Conservation (phyloP, 2,888 invertebrate species). For the Sepiola atlantica region DNA sequence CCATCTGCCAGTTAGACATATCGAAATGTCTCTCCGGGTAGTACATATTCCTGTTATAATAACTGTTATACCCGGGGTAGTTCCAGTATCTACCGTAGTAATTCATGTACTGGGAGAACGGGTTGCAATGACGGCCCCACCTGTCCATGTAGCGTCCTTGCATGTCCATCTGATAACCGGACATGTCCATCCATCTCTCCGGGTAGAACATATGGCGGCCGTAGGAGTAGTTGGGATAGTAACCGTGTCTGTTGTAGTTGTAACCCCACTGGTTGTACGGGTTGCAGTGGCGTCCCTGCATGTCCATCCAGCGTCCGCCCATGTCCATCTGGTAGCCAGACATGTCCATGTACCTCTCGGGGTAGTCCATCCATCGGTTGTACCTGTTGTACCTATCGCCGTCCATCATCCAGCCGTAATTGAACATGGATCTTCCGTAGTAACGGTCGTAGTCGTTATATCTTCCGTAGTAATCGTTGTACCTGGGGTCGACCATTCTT, state of each 20-base stretch:
- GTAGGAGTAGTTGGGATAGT: background rate
- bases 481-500: constrained; percentile 38
- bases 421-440: constrained; percentile 41
- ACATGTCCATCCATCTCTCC: constrained; percentile 43
- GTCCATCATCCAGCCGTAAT: background rate
- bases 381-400: constrained; percentile 32
- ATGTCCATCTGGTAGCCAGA: constrained; percentile 44
- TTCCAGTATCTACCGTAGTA: background rate
- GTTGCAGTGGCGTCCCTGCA: background rate
- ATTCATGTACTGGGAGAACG: background rate
- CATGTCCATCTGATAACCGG: constrained; percentile 33
- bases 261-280: background rate
- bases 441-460: background rate
- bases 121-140: constrained; percentile 5
- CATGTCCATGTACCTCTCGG: constrained; percentile 41
- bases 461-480: constrained; percentile 36
- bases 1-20: constrained; percentile 42
- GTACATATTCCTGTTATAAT: constrained; percentile 10
- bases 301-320: constrained; percentile 37
- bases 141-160: constrained; percentile 42
- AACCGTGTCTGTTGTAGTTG: constrained; percentile 5
- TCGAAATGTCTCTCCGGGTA: constrained; percentile 37
- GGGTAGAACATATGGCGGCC: constrained; percentile 22
- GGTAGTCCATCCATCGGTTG: constrained; percentile 25
- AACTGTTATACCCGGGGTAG: background rate